phyloP scores from a whole-genome alignment of 1,140 invertebrate species.

The Drosophila nannoptera region DNA sequence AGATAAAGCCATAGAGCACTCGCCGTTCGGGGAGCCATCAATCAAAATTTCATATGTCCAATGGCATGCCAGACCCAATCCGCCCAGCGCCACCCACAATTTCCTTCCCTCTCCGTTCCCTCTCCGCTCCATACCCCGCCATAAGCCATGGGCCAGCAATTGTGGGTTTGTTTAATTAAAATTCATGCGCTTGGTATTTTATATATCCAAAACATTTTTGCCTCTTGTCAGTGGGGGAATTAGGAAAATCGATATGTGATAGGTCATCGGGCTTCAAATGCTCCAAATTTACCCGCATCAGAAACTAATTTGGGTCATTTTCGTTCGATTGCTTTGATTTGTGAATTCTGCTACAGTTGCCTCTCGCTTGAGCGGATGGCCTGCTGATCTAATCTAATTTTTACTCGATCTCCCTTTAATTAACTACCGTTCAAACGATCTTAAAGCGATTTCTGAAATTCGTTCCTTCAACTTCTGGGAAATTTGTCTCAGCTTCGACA shows the following conservation, averaged over 20 bases:
- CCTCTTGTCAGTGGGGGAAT: conserved; percentile 36
- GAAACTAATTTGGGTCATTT: too few relatives aligned
- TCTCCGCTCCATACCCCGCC: background rate
- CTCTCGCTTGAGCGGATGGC: too few relatives aligned
- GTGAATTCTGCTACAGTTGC: too few relatives aligned
- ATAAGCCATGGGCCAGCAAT: conserved; percentile 17
- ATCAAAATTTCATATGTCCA: conserved; percentile 75
- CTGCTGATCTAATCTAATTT: too few relatives aligned
- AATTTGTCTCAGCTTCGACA: too few relatives aligned
- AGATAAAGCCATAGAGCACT: conserved; percentile 36
- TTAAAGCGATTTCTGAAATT: too few relatives aligned
- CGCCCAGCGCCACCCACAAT: background rate
- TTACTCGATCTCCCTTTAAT: too few relatives aligned
- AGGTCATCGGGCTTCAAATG: background rate
- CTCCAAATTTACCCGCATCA: background rate
- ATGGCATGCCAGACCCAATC: conserved; percentile 32
- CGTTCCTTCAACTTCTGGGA: too few relatives aligned
- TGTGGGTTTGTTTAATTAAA: conserved; percentile 60
- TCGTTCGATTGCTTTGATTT: too few relatives aligned
- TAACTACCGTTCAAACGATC: too few relatives aligned
- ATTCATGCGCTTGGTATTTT: conserved; percentile 61
- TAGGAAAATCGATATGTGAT: conserved; percentile 44
- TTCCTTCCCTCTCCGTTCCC: background rate
- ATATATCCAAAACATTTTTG: conserved; percentile 48
- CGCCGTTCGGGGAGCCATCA: conserved; percentile 58